Conservation (phyloP, 1,140 invertebrate genomes). For the Hypothenemus hampei region DNA sequence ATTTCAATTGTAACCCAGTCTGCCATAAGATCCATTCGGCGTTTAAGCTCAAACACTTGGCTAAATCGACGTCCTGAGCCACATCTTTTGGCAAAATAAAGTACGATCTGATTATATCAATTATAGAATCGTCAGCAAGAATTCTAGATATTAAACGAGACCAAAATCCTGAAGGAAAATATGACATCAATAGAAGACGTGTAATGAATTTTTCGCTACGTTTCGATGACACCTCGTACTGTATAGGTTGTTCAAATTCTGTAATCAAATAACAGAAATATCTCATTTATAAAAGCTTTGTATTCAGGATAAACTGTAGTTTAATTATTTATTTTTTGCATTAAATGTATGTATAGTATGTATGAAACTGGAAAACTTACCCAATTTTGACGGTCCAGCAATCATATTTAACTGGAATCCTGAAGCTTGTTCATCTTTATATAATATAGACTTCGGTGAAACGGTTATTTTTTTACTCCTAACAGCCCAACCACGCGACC, state of each 20-base stretch:
- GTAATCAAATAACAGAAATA: too few species aligned
- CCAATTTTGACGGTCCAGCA: slow-evolving; percentile 23
- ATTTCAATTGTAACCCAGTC: slow-evolving; percentile 83
- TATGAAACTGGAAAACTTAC: slow-evolving; percentile 27
- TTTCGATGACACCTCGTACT: slow-evolving; percentile 37
- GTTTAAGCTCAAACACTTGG: slow-evolving; percentile 59
- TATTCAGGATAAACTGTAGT: too few species aligned
- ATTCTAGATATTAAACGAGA: slow-evolving; percentile 88
- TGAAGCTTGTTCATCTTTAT: slow-evolving; percentile 31
- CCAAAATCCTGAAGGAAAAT: slow-evolving; percentile 98
- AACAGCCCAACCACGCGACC: slow-evolving; percentile 64
- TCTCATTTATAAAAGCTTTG: too few species aligned
- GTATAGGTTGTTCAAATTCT: too few species aligned
- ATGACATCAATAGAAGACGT: slow-evolving; percentile 82
- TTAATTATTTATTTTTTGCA: too few species aligned
- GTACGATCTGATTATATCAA: slow-evolving; percentile 71
- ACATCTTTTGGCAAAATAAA: slow-evolving; percentile 62
- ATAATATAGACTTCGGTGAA: slow-evolving; percentile 50
- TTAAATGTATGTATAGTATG: too few species aligned
- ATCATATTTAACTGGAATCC: slow-evolving; percentile 38
- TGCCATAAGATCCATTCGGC: slow-evolving; percentile 96
- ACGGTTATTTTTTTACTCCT: slow-evolving; percentile 56
- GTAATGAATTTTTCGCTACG: slow-evolving; percentile 50
- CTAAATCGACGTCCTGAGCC: slow-evolving; percentile 59
- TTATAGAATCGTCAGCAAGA: slow-evolving; percentile 82